Conservation (phyloP, 2,888 invertebrate genomes). For the Cataglyphis cursor region DNA sequence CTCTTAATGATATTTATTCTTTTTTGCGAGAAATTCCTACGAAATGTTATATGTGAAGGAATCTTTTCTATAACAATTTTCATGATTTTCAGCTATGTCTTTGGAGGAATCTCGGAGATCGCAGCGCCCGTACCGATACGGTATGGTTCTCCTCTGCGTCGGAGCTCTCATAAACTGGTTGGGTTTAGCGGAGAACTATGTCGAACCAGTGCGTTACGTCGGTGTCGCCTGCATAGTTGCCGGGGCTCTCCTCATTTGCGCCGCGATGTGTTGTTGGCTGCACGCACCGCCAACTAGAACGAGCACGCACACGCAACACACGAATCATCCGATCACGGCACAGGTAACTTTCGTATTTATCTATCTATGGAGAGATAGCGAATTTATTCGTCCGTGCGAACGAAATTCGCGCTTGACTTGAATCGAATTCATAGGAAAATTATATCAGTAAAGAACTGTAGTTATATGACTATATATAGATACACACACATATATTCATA, state of each 20-base stretch:
- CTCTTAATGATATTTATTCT: not conserved
- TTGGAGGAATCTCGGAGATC: constrained; percentile 90
- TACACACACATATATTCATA: not conserved
- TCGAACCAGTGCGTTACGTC: constrained; percentile 91
- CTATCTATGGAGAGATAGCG: not conserved
- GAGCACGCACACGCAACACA: constrained; percentile 79
- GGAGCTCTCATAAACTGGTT: constrained; percentile 92
- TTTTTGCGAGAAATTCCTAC: not conserved
- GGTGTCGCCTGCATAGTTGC: constrained; percentile 92
- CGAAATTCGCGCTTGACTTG: constrained; percentile 19
- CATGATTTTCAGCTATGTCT: constrained; percentile 89
- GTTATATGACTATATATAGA: not conserved
- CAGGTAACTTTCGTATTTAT: constrained; percentile 78
- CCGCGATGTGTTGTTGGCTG: constrained; percentile 92
- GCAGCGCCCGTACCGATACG: constrained; percentile 92
- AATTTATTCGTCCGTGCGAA: constrained; percentile 2
- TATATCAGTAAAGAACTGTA: not conserved
- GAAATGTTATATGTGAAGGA: not conserved
- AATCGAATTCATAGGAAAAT: constrained; percentile 24
- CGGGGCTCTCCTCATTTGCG: constrained; percentile 91
- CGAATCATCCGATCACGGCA: constrained; percentile 83
- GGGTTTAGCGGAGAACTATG: constrained; percentile 91
- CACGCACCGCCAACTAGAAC: constrained; percentile 85
- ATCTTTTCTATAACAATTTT: not conserved
- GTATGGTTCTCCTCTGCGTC: constrained; percentile 91